These are phyloP conservation scores for Drosophila pandora DNA, from an alignment of 1,140 invertebrate genomes.

Conservation along the genomic window DNA sequence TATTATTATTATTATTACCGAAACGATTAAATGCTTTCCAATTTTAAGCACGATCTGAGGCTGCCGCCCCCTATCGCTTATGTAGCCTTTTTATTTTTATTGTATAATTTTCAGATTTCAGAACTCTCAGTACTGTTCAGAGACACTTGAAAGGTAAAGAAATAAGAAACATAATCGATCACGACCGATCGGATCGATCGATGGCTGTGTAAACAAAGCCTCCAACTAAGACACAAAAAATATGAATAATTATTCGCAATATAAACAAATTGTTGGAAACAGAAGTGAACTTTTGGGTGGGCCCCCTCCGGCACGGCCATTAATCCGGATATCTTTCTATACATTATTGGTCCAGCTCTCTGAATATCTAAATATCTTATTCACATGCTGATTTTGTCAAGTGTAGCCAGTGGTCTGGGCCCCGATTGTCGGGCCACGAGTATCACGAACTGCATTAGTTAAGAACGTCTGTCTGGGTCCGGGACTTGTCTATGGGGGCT, in stretches of 20 bases:
- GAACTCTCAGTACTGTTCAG: neutral
- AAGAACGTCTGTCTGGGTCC: constrained; percentile 24
- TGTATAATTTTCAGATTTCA: neutral
- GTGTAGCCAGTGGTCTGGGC: constrained; percentile 13
- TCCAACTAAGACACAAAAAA: constrained; percentile 41
- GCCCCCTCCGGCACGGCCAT: neutral
- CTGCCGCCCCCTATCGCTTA: neutral
- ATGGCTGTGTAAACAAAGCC: constrained; percentile 50
- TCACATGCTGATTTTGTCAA: constrained; percentile 6
- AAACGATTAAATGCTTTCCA: constrained; percentile 36
- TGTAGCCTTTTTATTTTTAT: constrained; percentile 5
- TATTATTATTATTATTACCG: constrained; percentile 14
- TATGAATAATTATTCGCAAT: constrained; percentile 67
- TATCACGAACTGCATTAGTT: constrained; percentile 51
- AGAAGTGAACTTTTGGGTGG: constrained; percentile 18
- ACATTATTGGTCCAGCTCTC: neutral
- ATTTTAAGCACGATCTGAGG: constrained; percentile 25
- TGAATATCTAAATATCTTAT: neutral
- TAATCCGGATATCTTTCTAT: neutral
- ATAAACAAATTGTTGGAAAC: constrained; percentile 30
- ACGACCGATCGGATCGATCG: constrained; percentile 69
- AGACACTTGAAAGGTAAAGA: constrained; percentile 10
- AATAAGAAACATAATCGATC: constrained; percentile 65
- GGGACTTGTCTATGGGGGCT: constrained; percentile 20
- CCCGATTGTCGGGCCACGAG: constrained; percentile 27